Percentiles rank a stretch among this genome's conserved stretches.
Conservation (phyloP, 2,888 invertebrate genomes). For the Orchestes rusci region DNA sequence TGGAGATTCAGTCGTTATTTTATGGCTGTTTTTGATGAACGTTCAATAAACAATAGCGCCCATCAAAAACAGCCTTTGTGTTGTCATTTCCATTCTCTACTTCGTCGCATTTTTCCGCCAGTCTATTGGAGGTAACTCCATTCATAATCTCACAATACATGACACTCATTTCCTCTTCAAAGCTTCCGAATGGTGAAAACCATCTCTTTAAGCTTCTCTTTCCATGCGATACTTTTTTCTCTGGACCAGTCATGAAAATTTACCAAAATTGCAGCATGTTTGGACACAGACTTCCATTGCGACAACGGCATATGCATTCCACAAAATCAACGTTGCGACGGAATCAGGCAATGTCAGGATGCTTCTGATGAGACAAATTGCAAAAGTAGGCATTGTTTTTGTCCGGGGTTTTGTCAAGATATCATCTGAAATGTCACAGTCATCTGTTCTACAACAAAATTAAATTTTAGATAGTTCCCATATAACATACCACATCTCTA, state of each 20-base stretch:
- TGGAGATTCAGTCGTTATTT: background rate
- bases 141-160: slow-evolving; percentile 7
- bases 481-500: too few relatives aligned
- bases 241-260: too few relatives aligned
- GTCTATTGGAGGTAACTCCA: background rate
- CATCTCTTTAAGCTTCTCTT: slow-evolving; percentile 9
- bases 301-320: slow-evolving; percentile 53
- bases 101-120: too few relatives aligned
- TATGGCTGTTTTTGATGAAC: slow-evolving; percentile 1
- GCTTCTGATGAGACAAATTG: slow-evolving; percentile 53
- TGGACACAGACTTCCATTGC: slow-evolving; percentile 43
- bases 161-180: slow-evolving; percentile 1
- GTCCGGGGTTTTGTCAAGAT: background rate
- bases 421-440: background rate
- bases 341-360: slow-evolving; percentile 53
- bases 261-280: slow-evolving; percentile 34
- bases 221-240: slow-evolving; percentile 2
- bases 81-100: too few relatives aligned
- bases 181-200: background rate
- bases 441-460: background rate
- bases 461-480: too few relatives aligned
- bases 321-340: slow-evolving; percentile 50
- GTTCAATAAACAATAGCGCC: too few relatives aligned
- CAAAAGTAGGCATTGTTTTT: slow-evolving; percentile 34
- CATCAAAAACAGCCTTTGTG: too few relatives aligned